Percentiles rank a stretch among this genome's conserved stretches.
These are phyloP conservation scores for Triplophysa tibetana DNA, from an alignment of 2,113 vertebrate genomes.

Conservation along the genomic window DNA sequence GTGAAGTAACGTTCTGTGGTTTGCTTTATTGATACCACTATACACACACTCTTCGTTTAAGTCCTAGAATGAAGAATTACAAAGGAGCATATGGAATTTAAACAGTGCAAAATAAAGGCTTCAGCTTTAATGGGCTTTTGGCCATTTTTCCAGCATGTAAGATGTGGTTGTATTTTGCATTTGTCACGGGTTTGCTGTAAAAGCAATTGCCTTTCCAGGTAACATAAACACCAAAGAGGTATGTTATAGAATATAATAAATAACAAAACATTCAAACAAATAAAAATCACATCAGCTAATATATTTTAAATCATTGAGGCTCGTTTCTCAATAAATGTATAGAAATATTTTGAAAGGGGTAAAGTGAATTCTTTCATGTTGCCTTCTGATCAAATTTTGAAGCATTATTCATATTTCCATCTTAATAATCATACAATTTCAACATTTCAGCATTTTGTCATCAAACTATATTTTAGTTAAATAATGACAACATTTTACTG, in stretches of 20 bases:
- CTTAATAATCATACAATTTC: not conserved
- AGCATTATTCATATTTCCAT: too few species aligned
- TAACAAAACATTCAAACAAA: not conserved
- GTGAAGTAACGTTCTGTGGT: conserved; percentile 25
- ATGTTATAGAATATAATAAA: not conserved
- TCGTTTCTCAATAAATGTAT: not conserved
- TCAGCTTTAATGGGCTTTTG: conserved; percentile 29
- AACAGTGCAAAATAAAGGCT: conserved; percentile 32
- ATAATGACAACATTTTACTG: not conserved
- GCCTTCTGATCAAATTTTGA: too few species aligned
- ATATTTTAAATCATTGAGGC: not conserved
- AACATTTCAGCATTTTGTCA: not conserved
- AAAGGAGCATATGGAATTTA: conserved; percentile 42
- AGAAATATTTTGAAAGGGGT: too few species aligned
- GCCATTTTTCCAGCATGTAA: conserved; percentile 24
- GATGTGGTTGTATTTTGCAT: conserved; percentile 29
- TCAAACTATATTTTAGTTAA: not conserved
- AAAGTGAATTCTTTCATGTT: too few species aligned
- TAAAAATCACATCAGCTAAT: not conserved
- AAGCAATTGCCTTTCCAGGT: conserved; percentile 24
- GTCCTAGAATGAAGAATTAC: conserved; percentile 37
- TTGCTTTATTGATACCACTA: conserved; percentile 35
- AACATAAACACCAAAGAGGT: conserved; percentile 12
- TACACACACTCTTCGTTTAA: conserved; percentile 29
- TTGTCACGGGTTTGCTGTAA: conserved; percentile 21